Conservation (phyloP, 2,797 vertebrate species). For the Chaenodraco wilsoni region DNA sequence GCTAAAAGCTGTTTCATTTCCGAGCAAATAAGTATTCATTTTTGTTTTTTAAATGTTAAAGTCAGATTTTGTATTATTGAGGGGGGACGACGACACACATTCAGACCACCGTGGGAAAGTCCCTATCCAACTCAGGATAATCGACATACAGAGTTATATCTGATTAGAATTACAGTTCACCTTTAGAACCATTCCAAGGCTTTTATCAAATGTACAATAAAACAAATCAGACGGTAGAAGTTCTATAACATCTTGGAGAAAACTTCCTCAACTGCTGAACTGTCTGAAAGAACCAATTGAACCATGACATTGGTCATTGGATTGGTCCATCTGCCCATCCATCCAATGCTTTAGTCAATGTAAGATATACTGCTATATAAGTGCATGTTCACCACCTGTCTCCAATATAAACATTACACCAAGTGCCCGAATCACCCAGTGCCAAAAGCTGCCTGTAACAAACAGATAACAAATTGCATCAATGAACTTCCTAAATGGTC, state of each 20-base stretch:
- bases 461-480: too few species aligned
- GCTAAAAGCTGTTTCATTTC: conserved; percentile 9
- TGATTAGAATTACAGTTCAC: neutral
- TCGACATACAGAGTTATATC: neutral
- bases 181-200: neutral
- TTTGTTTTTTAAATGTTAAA: conserved; percentile 8
- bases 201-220: neutral
- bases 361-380: neutral
- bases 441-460: too few species aligned
- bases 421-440: too few species aligned
- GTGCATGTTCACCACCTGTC: too few species aligned
- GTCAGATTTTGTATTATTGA: conserved; percentile 8
- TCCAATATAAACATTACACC: too few species aligned
- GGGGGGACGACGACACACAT: neutral
- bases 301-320: neutral
- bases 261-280: neutral
- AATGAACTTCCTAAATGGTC: neutral
- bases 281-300: neutral
- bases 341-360: neutral
- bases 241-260: neutral
- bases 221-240: neutral
- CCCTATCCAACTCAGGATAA: conserved; percentile 7
- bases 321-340: neutral
- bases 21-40: neutral
- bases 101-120: conserved; percentile 3